Percentiles rank a stretch among this genome's conserved stretches.
These are phyloP conservation scores for Muscidifurax raptorellus DNA, from an alignment of 1,140 invertebrate species.

Conservation along the genomic window DNA sequence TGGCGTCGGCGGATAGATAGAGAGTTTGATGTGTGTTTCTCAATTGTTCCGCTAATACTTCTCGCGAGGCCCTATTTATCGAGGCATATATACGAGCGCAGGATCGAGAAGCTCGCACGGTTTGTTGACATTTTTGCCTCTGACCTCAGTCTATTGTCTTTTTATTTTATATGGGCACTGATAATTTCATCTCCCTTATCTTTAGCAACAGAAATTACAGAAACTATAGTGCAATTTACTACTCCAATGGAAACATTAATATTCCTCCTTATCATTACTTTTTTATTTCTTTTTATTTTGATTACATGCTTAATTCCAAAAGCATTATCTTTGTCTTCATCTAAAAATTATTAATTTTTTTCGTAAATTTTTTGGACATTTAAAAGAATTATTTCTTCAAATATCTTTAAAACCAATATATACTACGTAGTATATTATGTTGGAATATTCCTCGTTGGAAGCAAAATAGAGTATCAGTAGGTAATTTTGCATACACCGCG, in stretches of 20 bases:
- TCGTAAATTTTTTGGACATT: constrained; percentile 54
- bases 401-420: constrained; percentile 57
- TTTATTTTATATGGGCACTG: constrained; percentile 49
- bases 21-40: no score
- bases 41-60: no score
- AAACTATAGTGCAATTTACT: constrained; percentile 62
- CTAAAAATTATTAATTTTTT: constrained; percentile 42
- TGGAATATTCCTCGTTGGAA: constrained; percentile 51
- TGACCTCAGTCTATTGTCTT: no score
- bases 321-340: constrained; percentile 51
- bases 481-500: constrained; percentile 43
- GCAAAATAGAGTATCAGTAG: constrained; percentile 54
- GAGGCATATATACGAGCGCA: no score
- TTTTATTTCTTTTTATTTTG: constrained; percentile 60
- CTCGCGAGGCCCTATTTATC: no score
- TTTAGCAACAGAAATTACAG: constrained; percentile 49
- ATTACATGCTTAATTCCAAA: constrained; percentile 53
- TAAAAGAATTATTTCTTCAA: constrained; percentile 55
- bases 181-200: constrained; percentile 44
- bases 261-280: constrained; percentile 64
- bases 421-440: constrained; percentile 54
- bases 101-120: no score
- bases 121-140: no score
- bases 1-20: no score
- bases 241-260: constrained; percentile 62